phyloP scores from a whole-genome alignment of 2,113 vertebrate genomes.

The Stegastes partitus region DNA sequence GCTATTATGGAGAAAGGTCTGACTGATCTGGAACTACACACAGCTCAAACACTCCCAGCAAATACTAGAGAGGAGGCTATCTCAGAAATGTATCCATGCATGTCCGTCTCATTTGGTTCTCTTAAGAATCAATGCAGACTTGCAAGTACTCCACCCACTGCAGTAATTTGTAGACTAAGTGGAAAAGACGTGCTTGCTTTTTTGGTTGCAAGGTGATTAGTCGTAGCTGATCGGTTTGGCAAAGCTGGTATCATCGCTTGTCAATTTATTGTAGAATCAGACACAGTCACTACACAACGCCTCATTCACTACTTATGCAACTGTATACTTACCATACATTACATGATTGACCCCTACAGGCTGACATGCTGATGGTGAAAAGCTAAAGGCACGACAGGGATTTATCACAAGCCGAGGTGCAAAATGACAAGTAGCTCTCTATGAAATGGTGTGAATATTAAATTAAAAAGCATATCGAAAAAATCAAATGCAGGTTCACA shows the following conservation, averaged over 20 bases:
- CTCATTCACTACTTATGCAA: neutral
- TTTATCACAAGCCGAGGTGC: neutral
- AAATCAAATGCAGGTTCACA: constrained; percentile 1
- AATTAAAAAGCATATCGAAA: neutral
- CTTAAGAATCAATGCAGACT: constrained; percentile 9
- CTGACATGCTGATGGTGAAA: neutral
- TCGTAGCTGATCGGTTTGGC: constrained; percentile 41
- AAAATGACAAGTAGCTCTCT: neutral
- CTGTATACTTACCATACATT: neutral
- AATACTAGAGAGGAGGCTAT: neutral
- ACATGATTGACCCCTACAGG: neutral
- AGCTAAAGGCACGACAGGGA: neutral
- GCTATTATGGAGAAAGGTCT: neutral
- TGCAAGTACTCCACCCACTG: neutral
- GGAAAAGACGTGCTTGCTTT: neutral
- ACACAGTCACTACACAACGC: constrained; percentile 1
- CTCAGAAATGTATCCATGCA: neutral
- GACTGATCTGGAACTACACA: neutral
- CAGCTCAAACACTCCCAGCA: neutral
- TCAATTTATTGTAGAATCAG: constrained; percentile 20
- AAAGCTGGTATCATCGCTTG: constrained; percentile 1
- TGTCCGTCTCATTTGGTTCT: constrained; percentile 9
- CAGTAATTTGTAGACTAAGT: constrained; percentile 38
- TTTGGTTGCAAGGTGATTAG: constrained; percentile 6
- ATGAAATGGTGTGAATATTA: neutral